phyloP scores from a whole-genome alignment of 1,140 invertebrate genomes.

The Meteorus sp. region DNA sequence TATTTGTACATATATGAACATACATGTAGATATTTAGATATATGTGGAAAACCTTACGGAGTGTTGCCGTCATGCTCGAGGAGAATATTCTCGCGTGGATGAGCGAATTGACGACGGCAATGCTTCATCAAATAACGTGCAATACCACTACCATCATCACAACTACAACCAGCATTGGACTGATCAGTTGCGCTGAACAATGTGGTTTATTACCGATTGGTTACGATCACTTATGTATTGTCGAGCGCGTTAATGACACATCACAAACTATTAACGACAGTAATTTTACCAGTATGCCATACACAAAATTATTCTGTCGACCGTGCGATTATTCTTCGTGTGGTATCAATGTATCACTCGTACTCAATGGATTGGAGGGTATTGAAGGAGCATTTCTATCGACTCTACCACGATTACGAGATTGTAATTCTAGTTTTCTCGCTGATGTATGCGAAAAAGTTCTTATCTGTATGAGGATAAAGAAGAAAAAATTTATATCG shows the following conservation, averaged over 20 bases:
- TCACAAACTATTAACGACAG: neutral
- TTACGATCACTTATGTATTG: conserved; percentile 39
- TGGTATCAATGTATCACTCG: conserved; percentile 39
- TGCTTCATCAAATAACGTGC: conserved; percentile 39
- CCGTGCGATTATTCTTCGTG: conserved; percentile 39
- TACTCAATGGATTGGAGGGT: conserved; percentile 39
- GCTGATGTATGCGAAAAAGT: conserved; percentile 24
- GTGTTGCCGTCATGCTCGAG: conserved; percentile 20
- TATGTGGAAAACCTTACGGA: neutral
- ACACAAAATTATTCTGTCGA: conserved; percentile 35
- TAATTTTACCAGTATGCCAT: conserved; percentile 3
- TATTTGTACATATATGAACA: too few relatives aligned
- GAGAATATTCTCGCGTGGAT: conserved; percentile 29
- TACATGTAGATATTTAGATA: neutral
- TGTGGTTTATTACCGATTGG: conserved; percentile 19
- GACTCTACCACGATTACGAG: conserved; percentile 33
- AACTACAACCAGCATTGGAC: conserved; percentile 29
- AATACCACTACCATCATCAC: conserved; percentile 30
- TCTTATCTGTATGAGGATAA: too few relatives aligned
- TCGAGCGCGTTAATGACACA: conserved; percentile 20
- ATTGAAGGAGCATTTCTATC: conserved; percentile 44
- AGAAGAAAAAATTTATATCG: too few relatives aligned
- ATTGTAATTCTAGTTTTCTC: conserved; percentile 36
- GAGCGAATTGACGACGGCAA: conserved; percentile 37
- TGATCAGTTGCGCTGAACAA: conserved; percentile 23